Base-by-base conservation (phyloP, 2,888 invertebrate species). In the Leptinotarsa haldemani region DNA sequence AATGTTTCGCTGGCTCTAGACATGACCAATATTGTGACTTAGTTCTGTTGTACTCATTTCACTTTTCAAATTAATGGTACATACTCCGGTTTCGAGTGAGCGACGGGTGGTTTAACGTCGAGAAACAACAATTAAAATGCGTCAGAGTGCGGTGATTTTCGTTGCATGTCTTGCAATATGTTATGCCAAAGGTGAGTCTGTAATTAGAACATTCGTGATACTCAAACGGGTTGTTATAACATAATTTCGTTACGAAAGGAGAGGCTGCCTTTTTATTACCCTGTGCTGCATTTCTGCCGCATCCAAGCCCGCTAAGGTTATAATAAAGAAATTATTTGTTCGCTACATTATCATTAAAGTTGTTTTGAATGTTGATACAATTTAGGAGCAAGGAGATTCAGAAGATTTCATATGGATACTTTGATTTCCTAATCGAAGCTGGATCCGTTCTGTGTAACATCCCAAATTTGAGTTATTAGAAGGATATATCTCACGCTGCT, bases 1-100 rank as follows among this genome's bases (percentile, higher is more conserved):
- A 71, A 53, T 58, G 72, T 71, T 61, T 65, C 56, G 7, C 18
- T 46, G 22, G 58, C 40, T 61, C 61, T 46, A 70, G 80, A 79
- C 78, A 80, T 80, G 80, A 79, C 80, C 75, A 75, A 78, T 76
- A 74, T 70, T 79, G 79, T 80, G 77, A 77, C 77, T 75, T 70
- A 75, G 75, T 74, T 77, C 69, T 70, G 22, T 40, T 56, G n/a
- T 47, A 67, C 52, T 71, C 77, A 78, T 80, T 81, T 81, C 80
- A 81, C 80, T 81, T 81, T 81, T 80, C 64, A 71, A 65, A 73
- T 73, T 47, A 69, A 69, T 56, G 56, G 22, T 56, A 56, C 22
- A 56, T 30, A 61, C 56, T 71, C 65, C 56, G 71, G 68, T 53
- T 65, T 72, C 58, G 70, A 72, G 72, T 72, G 69, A 67, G 69